Evolutionary conservation across 2,113 vertebrate genomes (phyloP).

Genomic region (Rhadina sibilatrix): DNA sequence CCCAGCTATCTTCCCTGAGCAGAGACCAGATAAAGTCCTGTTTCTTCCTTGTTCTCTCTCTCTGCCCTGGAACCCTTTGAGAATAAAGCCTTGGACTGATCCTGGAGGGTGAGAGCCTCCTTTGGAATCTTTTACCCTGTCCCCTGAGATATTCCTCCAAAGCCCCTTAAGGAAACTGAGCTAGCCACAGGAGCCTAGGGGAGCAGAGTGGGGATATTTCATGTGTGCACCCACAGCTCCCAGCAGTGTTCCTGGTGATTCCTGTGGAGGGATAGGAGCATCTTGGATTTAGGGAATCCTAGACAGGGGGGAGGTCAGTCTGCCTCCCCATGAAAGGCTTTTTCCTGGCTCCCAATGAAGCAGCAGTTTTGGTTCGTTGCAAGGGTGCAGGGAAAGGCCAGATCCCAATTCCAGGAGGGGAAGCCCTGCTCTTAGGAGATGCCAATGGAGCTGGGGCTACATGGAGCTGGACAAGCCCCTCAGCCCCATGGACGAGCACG

Average conservation of each 20-base stretch:
- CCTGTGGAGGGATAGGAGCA: not conserved
- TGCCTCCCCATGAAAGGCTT: not conserved
- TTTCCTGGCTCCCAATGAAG: rapidly evolving
- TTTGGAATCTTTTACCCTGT: too few species aligned
- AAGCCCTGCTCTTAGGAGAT: not conserved
- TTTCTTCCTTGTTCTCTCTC: too few species aligned
- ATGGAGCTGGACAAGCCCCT: not conserved
- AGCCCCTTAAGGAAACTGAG: too few species aligned
- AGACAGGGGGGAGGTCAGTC: rapidly evolving
- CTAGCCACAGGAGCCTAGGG: too few species aligned
- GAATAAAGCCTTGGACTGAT: too few species aligned
- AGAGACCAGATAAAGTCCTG: too few species aligned
- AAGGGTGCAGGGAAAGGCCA: not conserved
- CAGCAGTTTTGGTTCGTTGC: not conserved
- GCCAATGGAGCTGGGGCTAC: not conserved
- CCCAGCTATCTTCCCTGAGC: too few species aligned
- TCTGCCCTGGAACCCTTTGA: too few species aligned
- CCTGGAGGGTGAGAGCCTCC: too few species aligned
- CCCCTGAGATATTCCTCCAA: too few species aligned
- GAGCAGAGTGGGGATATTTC: too few species aligned
- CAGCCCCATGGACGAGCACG: too few species aligned
- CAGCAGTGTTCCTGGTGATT: not conserved
- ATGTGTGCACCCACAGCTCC: rapidly evolving
- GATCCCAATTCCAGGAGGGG: not conserved
- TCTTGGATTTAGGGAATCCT: not conserved